Conservation (phyloP, 2,113 vertebrate species). For the Pelvicachromis taeniatus region DNA sequence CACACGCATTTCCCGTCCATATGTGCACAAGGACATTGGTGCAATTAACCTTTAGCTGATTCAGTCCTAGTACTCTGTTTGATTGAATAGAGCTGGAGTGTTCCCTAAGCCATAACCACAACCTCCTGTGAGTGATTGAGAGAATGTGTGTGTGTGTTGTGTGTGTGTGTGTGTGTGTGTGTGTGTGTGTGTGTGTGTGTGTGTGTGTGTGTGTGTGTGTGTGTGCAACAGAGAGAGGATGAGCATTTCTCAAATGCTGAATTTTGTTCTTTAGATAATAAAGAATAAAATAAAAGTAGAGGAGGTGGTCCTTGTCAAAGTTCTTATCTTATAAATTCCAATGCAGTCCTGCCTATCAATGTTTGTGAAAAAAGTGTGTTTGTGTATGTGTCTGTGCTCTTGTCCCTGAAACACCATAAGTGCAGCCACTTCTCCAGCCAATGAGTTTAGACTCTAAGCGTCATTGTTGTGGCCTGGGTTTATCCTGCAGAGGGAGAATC, state of each 20-base stretch:
- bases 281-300: background rate
- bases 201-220: background rate
- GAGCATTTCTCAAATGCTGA: constrained; percentile 22
- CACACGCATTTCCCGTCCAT: constrained; percentile 34
- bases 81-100: constrained; percentile 67
- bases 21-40: constrained; percentile 62
- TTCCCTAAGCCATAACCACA: constrained; percentile 63
- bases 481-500: constrained; percentile 26
- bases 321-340: constrained; percentile 1
- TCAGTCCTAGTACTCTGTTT: constrained; percentile 54
- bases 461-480: constrained; percentile 15
- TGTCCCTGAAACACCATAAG: background rate
- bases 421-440: constrained; percentile 37
- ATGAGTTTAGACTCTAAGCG: constrained; percentile 22
- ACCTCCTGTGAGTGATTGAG: constrained; percentile 39
- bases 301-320: background rate
- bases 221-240: background rate
- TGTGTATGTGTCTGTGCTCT: background rate
- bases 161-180: background rate
- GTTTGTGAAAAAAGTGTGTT: background rate
- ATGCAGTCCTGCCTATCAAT: background rate
- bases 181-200: background rate
- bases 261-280: constrained; percentile 18
- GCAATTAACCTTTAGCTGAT: constrained; percentile 73
- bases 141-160: background rate